These are phyloP conservation scores for Oryctes rhinoceros DNA, from an alignment of 1,140 invertebrate genomes.

Conservation along the genomic window DNA sequence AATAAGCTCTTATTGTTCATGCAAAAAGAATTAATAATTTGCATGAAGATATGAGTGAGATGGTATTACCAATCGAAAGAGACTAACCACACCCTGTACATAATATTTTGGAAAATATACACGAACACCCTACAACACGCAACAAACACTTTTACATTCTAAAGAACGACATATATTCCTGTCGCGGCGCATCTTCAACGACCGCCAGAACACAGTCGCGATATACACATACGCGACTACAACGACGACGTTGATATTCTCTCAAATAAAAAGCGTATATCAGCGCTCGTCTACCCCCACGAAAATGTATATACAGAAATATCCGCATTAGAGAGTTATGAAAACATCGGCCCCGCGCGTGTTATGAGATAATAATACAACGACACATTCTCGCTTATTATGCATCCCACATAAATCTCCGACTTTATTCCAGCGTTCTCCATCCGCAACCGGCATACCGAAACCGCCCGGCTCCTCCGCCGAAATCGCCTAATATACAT, in stretches of 20 bases:
- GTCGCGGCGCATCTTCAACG: background rate
- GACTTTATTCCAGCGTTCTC: background rate
- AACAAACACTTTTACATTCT: background rate
- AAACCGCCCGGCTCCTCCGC: constrained; percentile 17
- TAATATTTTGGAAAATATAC: too few species aligned
- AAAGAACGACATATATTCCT: constrained; percentile 3
- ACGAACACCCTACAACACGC: background rate
- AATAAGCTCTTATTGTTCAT: too few species aligned
- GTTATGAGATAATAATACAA: constrained; percentile 38
- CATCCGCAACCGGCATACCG: background rate
- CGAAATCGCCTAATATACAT: constrained; percentile 32
- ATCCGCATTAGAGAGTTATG: constrained; percentile 30
- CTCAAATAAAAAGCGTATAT: background rate
- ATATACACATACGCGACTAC: background rate
- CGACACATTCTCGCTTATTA: constrained; percentile 25
- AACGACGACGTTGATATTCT: background rate
- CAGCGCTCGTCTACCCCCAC: background rate
- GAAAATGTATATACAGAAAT: constrained; percentile 8
- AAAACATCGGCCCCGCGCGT: constrained; percentile 22
- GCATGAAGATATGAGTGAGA: too few species aligned
- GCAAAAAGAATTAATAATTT: too few species aligned
- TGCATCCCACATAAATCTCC: constrained; percentile 10
- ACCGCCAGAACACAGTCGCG: background rate
- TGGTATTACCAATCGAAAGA: too few species aligned
- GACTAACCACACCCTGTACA: too few species aligned